Conservation (phyloP, 2,797 vertebrate species). For the Eulemur albifrons region DNA sequence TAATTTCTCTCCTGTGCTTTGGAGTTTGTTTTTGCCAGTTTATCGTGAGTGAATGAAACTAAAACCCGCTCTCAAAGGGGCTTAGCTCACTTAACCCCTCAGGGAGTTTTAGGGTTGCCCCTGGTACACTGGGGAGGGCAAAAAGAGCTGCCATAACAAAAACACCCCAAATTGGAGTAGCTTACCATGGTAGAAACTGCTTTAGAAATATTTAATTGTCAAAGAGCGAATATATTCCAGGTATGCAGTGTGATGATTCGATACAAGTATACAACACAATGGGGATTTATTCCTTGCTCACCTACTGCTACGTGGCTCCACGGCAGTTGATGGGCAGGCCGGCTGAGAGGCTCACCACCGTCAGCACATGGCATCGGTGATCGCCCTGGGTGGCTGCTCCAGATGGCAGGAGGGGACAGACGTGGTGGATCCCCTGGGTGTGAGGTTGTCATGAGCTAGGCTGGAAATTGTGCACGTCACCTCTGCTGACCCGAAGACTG, state of each 20-base stretch:
- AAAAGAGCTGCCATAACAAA: neutral
- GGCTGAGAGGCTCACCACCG: neutral
- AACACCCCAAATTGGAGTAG: neutral
- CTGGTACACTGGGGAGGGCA: fast-evolving
- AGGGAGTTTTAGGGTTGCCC: neutral
- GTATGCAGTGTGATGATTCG: neutral
- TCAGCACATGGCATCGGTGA: no score
- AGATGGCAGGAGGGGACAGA: no score
- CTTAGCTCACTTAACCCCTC: neutral
- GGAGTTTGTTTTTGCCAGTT: neutral
- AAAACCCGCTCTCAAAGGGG: fast-evolving
- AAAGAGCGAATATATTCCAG: neutral
- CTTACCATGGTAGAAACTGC: no score
- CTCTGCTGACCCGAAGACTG: neutral
- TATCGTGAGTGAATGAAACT: neutral
- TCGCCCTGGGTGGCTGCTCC: neutral
- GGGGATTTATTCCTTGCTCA: neutral
- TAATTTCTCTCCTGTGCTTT: neutral
- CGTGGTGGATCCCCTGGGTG: neutral
- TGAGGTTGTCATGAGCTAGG: neutral
- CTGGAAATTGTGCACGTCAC: fast-evolving
- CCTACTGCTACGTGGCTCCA: neutral
- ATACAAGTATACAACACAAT: neutral
- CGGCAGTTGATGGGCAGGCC: neutral
- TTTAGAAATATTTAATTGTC: neutral